Percentiles rank a stretch among this genome's conserved stretches.
Conservation (phyloP, 1,140 invertebrate genomes). For the Lordiphosa clarofinis region DNA sequence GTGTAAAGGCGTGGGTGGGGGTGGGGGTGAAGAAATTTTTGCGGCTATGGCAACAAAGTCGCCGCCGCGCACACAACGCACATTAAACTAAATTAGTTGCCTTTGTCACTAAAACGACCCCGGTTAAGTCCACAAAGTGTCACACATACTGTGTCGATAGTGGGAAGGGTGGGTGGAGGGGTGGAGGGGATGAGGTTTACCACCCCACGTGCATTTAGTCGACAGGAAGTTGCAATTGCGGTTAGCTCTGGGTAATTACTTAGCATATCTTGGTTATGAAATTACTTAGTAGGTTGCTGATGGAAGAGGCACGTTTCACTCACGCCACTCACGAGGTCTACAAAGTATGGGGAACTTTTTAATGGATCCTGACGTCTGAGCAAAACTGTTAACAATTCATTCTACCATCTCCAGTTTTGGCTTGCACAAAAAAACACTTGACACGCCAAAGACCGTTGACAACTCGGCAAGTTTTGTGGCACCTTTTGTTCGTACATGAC, state of each 20-base stretch:
- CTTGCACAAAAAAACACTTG: neutral
- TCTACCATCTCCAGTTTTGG: neutral
- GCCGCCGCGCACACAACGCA: slow-evolving; percentile 63
- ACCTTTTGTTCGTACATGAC: slow-evolving; percentile 20
- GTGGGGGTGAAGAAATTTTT: slow-evolving; percentile 61
- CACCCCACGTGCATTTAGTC: slow-evolving; percentile 61
- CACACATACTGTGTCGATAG: slow-evolving; percentile 23
- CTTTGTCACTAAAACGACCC: slow-evolving; percentile 70
- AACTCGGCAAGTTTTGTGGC: slow-evolving; percentile 15
- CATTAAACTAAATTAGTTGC: slow-evolving; percentile 76
- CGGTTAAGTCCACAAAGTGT: slow-evolving; percentile 13
- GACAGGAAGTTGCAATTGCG: slow-evolving; percentile 67
- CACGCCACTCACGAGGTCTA: neutral
- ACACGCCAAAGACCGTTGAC: slow-evolving; percentile 17
- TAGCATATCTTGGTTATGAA: slow-evolving; percentile 53
- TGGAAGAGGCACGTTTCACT: neutral
- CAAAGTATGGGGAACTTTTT: too few relatives aligned
- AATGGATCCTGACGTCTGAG: too few relatives aligned
- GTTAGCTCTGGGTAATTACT: slow-evolving; percentile 62
- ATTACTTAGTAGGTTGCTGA: slow-evolving; percentile 11
- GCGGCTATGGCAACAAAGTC: slow-evolving; percentile 59
- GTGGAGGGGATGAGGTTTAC: slow-evolving; percentile 21
- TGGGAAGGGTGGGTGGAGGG: neutral
- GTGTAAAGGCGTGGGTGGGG: slow-evolving; percentile 69
- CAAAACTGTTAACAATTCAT: neutral